Conservation (phyloP, 2,888 invertebrate species). For the Tyria jacobaeae region DNA sequence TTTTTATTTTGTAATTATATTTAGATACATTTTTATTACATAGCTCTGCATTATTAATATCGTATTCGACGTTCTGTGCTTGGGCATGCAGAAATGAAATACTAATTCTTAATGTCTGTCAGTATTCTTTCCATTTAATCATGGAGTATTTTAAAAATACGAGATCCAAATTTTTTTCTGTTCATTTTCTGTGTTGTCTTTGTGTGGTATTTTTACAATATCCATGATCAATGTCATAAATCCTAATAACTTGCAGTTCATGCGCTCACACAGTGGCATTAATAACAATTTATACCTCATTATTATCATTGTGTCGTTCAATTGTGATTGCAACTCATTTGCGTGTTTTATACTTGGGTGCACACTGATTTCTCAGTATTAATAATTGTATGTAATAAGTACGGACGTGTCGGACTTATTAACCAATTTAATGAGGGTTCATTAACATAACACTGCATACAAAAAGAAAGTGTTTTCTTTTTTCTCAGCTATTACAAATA, state of each 20-base stretch:
- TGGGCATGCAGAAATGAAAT: conserved; percentile 86
- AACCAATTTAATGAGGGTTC: conserved; percentile 11
- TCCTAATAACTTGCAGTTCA: conserved; percentile 77
- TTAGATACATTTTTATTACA: conserved; percentile 56
- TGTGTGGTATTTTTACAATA: conserved; percentile 56
- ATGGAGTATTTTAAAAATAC: conserved; percentile 63
- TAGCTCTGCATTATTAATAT: conserved; percentile 73
- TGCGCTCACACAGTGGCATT: conserved; percentile 78
- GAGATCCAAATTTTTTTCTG: background rate
- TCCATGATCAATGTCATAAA: conserved; percentile 70
- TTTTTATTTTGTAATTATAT: conserved; percentile 62
- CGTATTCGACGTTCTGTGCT: conserved; percentile 79
- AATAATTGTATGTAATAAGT: conserved; percentile 44
- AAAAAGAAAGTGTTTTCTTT: conserved; percentile 14
- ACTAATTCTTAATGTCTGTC: conserved; percentile 66
- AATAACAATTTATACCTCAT: conserved; percentile 71
- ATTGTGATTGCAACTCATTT: conserved; percentile 53
- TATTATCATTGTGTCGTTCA: conserved; percentile 44
- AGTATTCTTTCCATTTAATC: conserved; percentile 51
- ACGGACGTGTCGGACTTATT: conserved; percentile 23
- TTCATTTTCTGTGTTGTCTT: background rate
- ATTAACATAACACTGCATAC: conserved; percentile 21
- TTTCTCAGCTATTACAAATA: conserved; percentile 13
- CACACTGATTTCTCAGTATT: conserved; percentile 56
- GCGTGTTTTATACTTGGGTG: conserved; percentile 63